These are phyloP conservation scores for Acronicta leporina DNA, from an alignment of 2,888 invertebrate species.

Conservation along the genomic window DNA sequence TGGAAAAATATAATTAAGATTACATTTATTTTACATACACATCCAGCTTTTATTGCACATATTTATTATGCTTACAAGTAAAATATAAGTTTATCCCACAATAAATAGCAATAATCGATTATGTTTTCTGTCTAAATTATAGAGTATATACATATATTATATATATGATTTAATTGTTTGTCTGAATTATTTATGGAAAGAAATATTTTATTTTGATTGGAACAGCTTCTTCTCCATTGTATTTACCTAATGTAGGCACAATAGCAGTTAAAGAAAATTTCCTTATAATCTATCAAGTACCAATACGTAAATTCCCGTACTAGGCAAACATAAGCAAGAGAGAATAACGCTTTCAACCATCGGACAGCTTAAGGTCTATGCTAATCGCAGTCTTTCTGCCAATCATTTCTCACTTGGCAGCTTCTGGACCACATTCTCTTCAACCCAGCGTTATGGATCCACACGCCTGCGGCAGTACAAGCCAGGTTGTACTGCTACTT, in stretches of 20 bases:
- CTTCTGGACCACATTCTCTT: conserved; percentile 99
- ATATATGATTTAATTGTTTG: too few species aligned
- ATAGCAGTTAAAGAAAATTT: neutral
- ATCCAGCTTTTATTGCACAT: too few species aligned
- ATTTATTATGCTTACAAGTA: too few species aligned
- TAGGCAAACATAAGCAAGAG: conserved; percentile 74
- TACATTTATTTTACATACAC: too few species aligned
- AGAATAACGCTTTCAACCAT: conserved; percentile 82
- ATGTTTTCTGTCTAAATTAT: too few species aligned
- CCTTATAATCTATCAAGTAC: neutral
- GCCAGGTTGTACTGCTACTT: conserved; percentile 98
- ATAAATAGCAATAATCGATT: too few species aligned
- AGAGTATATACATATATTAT: too few species aligned
- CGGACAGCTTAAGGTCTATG: conserved; percentile 85
- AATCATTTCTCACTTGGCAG: conserved; percentile 97
- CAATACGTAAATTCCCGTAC: conserved; percentile 40
- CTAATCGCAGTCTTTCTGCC: conserved; percentile 96
- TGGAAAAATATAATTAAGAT: too few species aligned
- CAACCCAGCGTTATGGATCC: conserved; percentile 99
- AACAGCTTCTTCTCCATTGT: neutral
- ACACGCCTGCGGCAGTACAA: conserved; percentile 98
- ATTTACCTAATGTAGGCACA: neutral
- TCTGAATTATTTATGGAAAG: too few species aligned
- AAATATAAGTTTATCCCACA: too few species aligned
- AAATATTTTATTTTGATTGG: too few species aligned